Evolutionary conservation across 2,888 invertebrate genomes (phyloP).

Genomic region (Nineta flava): DNA sequence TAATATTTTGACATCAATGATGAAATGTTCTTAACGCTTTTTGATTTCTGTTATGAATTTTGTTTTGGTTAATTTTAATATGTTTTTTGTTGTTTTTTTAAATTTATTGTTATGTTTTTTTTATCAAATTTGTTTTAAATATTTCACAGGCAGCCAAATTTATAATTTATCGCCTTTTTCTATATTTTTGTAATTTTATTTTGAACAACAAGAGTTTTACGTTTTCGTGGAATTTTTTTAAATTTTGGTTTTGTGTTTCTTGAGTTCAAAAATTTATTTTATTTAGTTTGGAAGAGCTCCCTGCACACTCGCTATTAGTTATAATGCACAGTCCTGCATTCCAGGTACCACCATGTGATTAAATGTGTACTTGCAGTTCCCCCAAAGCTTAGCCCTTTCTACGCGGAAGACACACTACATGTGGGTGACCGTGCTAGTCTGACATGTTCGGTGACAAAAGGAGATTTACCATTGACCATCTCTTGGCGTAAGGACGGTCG

Average conservation of each 20-base stretch:
- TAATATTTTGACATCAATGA: no score
- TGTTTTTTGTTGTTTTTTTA: no score
- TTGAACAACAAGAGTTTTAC: no score
- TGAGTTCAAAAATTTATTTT: not conserved
- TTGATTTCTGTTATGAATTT: no score
- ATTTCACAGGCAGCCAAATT: no score
- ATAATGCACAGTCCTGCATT: constrained; percentile 2
- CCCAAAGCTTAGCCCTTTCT: constrained; percentile 61
- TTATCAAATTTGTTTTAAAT: no score
- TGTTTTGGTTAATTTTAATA: no score
- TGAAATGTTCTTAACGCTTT: no score
- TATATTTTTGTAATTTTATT: not conserved
- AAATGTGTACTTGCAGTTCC: constrained; percentile 41
- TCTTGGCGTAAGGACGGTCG: constrained; percentile 62
- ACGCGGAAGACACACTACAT: constrained; percentile 49
- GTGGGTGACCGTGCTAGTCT: constrained; percentile 57
- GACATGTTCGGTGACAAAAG: constrained; percentile 59
- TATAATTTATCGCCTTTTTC: not conserved
- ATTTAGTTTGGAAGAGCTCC: not conserved
- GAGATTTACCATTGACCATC: constrained; percentile 59
- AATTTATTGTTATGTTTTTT: no score
- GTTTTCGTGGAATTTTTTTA: not conserved
- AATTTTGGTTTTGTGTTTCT: not conserved
- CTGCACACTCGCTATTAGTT: not conserved
- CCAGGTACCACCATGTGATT: constrained; percentile 12